Base-by-base conservation (phyloP, 2,797 vertebrate species). In the Alfaro cultratus region DNA sequence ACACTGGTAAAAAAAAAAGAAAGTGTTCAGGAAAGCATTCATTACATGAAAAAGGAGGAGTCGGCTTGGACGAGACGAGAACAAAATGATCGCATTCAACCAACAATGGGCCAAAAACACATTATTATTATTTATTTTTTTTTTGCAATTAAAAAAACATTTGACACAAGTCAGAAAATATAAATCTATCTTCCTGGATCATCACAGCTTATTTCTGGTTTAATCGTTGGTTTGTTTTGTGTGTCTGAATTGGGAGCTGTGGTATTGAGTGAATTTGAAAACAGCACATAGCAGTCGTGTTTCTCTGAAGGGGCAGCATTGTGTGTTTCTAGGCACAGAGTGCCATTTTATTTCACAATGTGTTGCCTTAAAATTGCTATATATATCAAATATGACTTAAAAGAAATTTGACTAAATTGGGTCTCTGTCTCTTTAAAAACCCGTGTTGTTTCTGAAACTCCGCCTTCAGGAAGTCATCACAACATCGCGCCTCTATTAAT, bases 11-110 rank as follows among this genome's bases (percentile, higher is more conserved):
- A 45, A 45, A 1, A 39, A 64, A 49, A 78, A 18, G 74, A 72
- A 51, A 55, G 31, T 62, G 86, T 88, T 91, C 79, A 87, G 31
- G 31, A 49, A 72, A 47, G 16, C 57, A 62, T 79, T n/a, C 39
- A 43, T 82, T 79, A 68, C 36, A 13, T 2, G 16, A 62, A 34
- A 34, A 64, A 21, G 60, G 39, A 26, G 23, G 67, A 2, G 39
- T 70, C 4, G 2, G 39, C 23, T 13, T 70, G 21, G n/a, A n/a
- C n/a, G n/a, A n/a, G 29, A 10, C 31, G 7, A 67, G 29, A 36
- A 39, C 21, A 41, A n/a, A 26, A 70, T 43, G 8, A 70, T n/a
- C 8, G 60, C 31, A 9, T 62, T 62, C 29, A 62, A 15, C 29
- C 31, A 62, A 62, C 29, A 8, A 16, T 9, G 2, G 2, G 1